These are phyloP conservation scores for Scomber japonicus DNA, from an alignment of 2,113 vertebrate genomes.

Conservation along the genomic window DNA sequence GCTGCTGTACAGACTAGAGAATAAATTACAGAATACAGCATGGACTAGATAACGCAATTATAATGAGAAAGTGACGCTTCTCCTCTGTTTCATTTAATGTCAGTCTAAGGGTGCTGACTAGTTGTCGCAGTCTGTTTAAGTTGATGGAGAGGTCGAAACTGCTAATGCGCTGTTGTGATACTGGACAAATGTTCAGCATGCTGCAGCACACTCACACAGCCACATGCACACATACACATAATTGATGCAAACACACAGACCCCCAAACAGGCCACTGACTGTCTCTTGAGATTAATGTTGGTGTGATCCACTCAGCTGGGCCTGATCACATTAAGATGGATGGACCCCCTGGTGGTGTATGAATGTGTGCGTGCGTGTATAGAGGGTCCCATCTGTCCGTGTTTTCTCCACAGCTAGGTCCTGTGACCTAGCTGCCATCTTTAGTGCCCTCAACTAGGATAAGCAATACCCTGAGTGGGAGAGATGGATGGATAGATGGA, in stretches of 20 bases:
- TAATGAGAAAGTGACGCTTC: conserved; percentile 9
- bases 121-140: conserved; percentile 66
- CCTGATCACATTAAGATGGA: conserved; percentile 84
- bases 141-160: conserved; percentile 66
- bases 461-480: conserved; percentile 69
- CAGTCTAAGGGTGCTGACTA: conserved; percentile 53
- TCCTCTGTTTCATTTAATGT: conserved; percentile 44
- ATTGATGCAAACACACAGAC: conserved; percentile 50
- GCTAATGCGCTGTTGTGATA: conserved; percentile 77
- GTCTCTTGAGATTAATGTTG: conserved; percentile 84
- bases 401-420: conserved; percentile 81
- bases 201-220: conserved; percentile 34
- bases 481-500: conserved; percentile 60
- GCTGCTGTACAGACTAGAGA: no score
- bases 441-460: conserved; percentile 71
- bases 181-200: conserved; percentile 68
- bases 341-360: conserved; percentile 77
- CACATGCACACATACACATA: conserved; percentile 29
- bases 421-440: conserved; percentile 81
- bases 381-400: conserved; percentile 81
- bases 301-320: conserved; percentile 84
- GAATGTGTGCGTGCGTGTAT: conserved; percentile 35
- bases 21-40: no score
- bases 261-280: conserved; percentile 71
- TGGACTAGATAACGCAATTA: no score